A percentile compares a stretch with the other conserved stretches of the same genome.
Evolutionary conservation across 2,113 vertebrate species (phyloP).

Genomic region (Athene cunicularia): DNA sequence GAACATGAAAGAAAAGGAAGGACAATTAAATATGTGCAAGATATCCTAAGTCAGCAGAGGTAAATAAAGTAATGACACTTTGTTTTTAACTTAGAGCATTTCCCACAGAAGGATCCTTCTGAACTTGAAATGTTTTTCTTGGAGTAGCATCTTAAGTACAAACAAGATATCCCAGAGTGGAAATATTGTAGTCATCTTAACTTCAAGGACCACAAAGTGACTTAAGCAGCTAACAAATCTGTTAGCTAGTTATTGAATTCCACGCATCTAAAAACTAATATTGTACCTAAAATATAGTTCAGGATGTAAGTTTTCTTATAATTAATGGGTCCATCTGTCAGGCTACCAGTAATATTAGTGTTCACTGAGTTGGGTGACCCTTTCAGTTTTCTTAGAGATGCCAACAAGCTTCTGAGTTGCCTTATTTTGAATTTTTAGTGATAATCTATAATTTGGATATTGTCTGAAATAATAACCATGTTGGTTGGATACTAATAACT

Average conservation of each 20-base stretch:
- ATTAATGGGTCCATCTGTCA: neutral
- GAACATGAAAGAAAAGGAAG: neutral
- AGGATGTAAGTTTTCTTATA: fast-evolving
- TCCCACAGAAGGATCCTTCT: neutral
- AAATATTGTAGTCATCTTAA: neutral
- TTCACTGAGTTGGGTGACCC: neutral
- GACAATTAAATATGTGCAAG: neutral
- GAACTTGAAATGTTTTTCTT: neutral
- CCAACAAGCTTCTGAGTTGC: neutral
- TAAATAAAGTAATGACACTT: neutral
- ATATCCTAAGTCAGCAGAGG: neutral
- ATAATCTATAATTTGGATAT: neutral
- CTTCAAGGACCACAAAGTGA: neutral
- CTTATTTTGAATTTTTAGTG: neutral
- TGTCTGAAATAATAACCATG: neutral
- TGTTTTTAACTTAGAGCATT: neutral
- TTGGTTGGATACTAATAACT: neutral
- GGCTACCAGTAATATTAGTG: neutral
- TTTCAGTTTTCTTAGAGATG: neutral
- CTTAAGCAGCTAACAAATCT: neutral
- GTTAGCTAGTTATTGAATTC: neutral
- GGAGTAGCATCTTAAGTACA: neutral
- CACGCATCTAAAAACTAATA: neutral
- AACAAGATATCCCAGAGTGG: neutral
- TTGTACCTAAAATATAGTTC: neutral